Conservation (phyloP, 53 echinoderm and acorn worm species). For the Crossaster papposus region DNA sequence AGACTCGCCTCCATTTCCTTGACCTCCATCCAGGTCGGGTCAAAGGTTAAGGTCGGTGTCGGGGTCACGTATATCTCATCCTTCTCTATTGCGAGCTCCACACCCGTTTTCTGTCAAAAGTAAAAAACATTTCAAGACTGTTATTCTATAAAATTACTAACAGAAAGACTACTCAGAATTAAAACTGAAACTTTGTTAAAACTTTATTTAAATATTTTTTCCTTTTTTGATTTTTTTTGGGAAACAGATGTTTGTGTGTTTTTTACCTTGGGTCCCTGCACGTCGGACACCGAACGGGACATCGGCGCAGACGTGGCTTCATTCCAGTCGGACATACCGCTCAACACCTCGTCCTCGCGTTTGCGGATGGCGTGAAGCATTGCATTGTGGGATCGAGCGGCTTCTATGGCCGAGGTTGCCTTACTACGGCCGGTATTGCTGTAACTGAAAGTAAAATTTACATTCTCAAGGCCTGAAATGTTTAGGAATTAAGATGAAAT, state of each 20-base stretch:
- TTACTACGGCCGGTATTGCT: slow-evolving; percentile 85
- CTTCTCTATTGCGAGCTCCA: slow-evolving; percentile 64
- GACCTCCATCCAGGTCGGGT: slow-evolving; percentile 99
- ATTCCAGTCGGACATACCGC: slow-evolving; percentile 54
- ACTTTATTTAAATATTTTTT: no score
- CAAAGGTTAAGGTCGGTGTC: slow-evolving; percentile 78
- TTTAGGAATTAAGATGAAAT: not conserved
- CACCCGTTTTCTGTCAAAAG: slow-evolving; percentile 33
- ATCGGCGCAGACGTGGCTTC: slow-evolving; percentile 17
- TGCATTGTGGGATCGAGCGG: slow-evolving; percentile 86
- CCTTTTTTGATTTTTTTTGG: no score
- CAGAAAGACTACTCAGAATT: not conserved
- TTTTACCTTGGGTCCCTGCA: slow-evolving; percentile 36
- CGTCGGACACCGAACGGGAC: slow-evolving; percentile 47
- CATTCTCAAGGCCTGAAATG: not conserved
- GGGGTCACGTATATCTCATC: slow-evolving; percentile 94
- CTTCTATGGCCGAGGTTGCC: slow-evolving; percentile 90
- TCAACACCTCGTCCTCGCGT: slow-evolving; percentile 73
- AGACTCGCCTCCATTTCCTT: slow-evolving; percentile 88
- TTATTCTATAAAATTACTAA: not conserved
- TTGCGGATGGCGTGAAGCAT: slow-evolving; percentile 81
- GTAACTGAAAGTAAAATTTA: slow-evolving; percentile 63
- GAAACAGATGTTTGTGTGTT: no score
- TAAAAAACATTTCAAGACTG: not conserved
- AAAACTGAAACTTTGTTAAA: not conserved